Conservation (phyloP, 2,113 vertebrate genomes). For the Colaptes auratus region DNA sequence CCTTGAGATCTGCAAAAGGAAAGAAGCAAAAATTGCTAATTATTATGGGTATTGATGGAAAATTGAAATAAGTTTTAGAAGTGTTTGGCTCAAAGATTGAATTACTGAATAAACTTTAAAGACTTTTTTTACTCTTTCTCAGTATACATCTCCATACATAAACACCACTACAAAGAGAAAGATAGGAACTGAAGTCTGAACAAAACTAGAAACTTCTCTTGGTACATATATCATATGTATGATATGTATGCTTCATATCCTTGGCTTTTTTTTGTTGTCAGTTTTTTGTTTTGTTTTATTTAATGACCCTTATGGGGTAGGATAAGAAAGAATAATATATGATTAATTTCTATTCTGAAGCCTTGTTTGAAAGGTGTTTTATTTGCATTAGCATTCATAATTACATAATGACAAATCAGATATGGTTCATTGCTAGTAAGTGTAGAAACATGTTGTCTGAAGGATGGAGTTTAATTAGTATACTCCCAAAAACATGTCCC, state of each 20-base stretch:
- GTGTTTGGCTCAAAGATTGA: constrained; percentile 1
- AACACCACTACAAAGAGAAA: neutral
- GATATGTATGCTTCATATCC: neutral
- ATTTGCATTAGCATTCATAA: constrained; percentile 98
- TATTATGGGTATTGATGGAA: constrained; percentile 1
- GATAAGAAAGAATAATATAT: constrained; percentile 74
- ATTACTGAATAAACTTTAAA: neutral
- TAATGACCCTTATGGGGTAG: constrained; percentile 73
- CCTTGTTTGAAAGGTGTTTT: constrained; percentile 89
- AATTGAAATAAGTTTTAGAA: neutral
- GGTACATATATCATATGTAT: neutral
- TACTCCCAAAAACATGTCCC: constrained; percentile 88
- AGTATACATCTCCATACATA: neutral
- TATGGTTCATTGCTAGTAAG: constrained; percentile 92
- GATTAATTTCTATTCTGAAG: constrained; percentile 79
- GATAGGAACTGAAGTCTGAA: neutral
- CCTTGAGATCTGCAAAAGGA: neutral
- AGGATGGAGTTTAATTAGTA: constrained; percentile 92
- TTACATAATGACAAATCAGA: constrained; percentile 98
- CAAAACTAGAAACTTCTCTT: constrained; percentile 1
- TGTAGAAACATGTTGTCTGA: constrained; percentile 89
- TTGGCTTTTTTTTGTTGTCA: constrained; percentile 54
- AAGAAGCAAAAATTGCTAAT: neutral
- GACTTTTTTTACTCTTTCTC: neutral
- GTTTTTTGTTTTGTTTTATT: no score